phyloP scores from a whole-genome alignment of 2,888 invertebrate species.

The Digitonthophagus gazella region DNA sequence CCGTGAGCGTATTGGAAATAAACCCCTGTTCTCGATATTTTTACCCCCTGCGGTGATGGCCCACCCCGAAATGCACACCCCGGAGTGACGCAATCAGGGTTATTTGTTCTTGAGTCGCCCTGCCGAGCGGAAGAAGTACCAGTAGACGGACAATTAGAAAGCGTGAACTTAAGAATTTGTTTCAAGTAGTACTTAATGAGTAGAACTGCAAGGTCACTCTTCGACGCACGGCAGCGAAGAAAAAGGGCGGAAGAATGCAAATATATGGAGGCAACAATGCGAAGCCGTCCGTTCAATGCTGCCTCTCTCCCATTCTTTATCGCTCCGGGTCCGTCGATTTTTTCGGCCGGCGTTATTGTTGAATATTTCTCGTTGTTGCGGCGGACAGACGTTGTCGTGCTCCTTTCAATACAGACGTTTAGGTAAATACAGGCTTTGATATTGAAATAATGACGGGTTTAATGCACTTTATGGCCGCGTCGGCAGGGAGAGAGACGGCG shows the following conservation, averaged over 20 bases:
- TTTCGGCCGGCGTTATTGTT: constrained; percentile 27
- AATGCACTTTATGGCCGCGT: constrained; percentile 36
- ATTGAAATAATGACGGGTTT: constrained; percentile 41
- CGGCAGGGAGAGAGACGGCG: not conserved
- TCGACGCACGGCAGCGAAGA: constrained; percentile 2
- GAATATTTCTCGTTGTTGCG: constrained; percentile 19
- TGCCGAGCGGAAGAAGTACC: not conserved
- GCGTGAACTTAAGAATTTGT: not conserved
- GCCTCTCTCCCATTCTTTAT: not conserved
- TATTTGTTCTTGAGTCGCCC: not conserved
- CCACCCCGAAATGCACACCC: not conserved
- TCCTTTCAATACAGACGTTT: constrained; percentile 38
- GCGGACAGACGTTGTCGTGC: constrained; percentile 20
- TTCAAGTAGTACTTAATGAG: not conserved
- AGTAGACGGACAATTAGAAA: not conserved
- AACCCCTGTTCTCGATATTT: not conserved
- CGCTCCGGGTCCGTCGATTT: constrained; percentile 26
- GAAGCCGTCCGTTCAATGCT: not conserved
- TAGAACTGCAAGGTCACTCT: not conserved
- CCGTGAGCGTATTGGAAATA: not conserved
- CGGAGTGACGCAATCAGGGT: not conserved
- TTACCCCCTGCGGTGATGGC: not conserved
- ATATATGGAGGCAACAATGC: constrained; percentile 30
- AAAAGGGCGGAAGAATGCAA: constrained; percentile 24
- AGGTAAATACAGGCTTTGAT: constrained; percentile 43